Evolutionary conservation across 1,140 invertebrate genomes (phyloP), one percentile per base, ranked within the genome.

Genomic region (Drosophila subpulchrella): DNA sequence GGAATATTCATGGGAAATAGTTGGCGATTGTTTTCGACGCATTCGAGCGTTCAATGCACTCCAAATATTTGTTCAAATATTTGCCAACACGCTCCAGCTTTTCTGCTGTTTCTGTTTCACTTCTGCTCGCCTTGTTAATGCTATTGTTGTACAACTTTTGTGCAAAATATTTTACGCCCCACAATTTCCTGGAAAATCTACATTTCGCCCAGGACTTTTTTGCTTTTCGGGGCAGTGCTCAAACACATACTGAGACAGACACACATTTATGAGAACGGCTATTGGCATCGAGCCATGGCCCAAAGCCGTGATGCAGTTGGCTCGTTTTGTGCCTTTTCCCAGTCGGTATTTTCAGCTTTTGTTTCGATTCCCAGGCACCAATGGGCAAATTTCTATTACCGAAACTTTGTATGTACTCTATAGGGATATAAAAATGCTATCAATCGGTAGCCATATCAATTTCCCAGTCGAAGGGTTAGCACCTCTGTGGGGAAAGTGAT

Each of bases 111-210:
- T 20, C 65, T 39, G 34, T 71, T 65, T 62, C 73, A 48, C 48
- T 61, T 68, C 56, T 77, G 46, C 20, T 66, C 34, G 34, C 39
- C 58, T 60, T 78, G 58, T 84, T 74, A 84, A 77, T 79, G 62
- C 82, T 76, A 85, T 85, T 84, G 81, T 85, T 84, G 70, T 58
- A 81, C 78, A 85, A 86, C 74, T 82, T 85, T 85, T 77, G 77
- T 79, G 46, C 50, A 72, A 79, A 86, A 83, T 86, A 86, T 83
- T 86, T 79, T 57, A 83, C 79, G 67, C 81, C 68, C 62, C 51
- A 80, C 68, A 74, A 75, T 70, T 75, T 70, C 57, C 54, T 54
- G 59, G 54, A 38, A 58, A 58, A 68, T 71, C 65, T 71, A 71
- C 68, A 72, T 72, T 71, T 30, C 24, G 54, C 61, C 24, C 44